Evolutionary conservation across 2,797 vertebrate species (phyloP).

Genomic region (Hirundo rustica): DNA sequence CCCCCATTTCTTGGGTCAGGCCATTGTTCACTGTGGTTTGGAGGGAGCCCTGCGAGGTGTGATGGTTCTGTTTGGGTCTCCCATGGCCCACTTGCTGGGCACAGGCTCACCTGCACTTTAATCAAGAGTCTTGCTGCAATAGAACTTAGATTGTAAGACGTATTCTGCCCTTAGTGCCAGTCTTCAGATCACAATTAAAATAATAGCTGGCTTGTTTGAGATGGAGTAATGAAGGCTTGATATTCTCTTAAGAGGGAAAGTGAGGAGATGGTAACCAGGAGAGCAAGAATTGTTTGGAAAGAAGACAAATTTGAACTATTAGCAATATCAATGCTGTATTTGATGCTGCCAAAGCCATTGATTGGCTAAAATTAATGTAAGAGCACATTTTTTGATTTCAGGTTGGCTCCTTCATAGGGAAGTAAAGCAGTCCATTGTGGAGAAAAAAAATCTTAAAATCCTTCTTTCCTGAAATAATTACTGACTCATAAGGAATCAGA

Average conservation of each 20-base stretch:
- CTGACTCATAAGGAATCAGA: neutral
- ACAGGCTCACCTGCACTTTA: neutral
- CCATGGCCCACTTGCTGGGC: neutral
- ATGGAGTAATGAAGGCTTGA: neutral
- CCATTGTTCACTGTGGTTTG: neutral
- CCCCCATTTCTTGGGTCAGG: neutral
- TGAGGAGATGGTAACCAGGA: neutral
- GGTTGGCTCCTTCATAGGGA: neutral
- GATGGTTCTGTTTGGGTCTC: neutral
- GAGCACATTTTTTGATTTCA: neutral
- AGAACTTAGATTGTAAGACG: neutral
- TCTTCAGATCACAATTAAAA: neutral
- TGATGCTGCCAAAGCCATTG: neutral
- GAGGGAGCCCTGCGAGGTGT: neutral
- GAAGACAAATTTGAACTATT: neutral
- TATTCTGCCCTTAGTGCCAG: neutral
- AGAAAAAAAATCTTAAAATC: neutral
- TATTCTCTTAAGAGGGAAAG: neutral
- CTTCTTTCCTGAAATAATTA: neutral
- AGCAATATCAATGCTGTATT: neutral
- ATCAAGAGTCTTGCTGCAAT: neutral
- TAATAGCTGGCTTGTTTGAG: neutral
- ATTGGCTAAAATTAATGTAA: neutral
- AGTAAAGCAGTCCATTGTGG: neutral
- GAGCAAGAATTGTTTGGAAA: neutral